These are phyloP conservation scores for Sinopyrophorus schimmeli DNA, from an alignment of 2,888 invertebrate species.

Conservation along the genomic window DNA sequence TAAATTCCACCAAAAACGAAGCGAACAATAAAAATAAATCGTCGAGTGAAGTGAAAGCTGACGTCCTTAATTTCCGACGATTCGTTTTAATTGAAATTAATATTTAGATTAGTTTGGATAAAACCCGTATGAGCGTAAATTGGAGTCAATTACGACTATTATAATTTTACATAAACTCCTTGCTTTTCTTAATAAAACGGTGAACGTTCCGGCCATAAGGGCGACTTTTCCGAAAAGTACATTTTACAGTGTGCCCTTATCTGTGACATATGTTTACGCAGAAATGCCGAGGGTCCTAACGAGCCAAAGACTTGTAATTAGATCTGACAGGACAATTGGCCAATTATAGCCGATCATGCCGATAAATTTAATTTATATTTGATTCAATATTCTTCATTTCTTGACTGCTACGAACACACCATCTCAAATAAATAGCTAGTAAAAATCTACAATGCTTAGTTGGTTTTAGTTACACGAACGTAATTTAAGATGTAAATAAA, in stretches of 20 bases:
- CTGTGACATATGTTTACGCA: constrained; percentile 28
- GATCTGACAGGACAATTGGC: constrained; percentile 26
- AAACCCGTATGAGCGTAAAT: constrained; percentile 12
- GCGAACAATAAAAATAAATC: no score
- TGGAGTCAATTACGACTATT: constrained; percentile 8
- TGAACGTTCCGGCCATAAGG: constrained; percentile 16
- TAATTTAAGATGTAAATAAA: constrained; percentile 12
- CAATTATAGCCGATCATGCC: constrained; percentile 14
- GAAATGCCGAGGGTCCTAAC: constrained; percentile 25
- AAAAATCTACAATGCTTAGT: constrained; percentile 3
- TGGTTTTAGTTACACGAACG: no score
- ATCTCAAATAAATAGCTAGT: not conserved
- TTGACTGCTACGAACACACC: not conserved
- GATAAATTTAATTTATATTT: constrained; percentile 13
- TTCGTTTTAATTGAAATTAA: constrained; percentile 7
- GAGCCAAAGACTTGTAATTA: constrained; percentile 25
- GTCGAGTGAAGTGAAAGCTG: no score
- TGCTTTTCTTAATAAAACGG: constrained; percentile 1
- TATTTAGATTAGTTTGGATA: constrained; percentile 10
- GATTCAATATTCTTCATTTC: constrained; percentile 12
- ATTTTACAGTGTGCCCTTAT: constrained; percentile 22
- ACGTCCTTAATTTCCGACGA: not conserved
- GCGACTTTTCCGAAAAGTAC: constrained; percentile 10
- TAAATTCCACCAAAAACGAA: no score
- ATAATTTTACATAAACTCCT: constrained; percentile 23